Evolutionary conservation across 2,113 vertebrate species (phyloP).

Genomic region (Glaucomys volans): DNA sequence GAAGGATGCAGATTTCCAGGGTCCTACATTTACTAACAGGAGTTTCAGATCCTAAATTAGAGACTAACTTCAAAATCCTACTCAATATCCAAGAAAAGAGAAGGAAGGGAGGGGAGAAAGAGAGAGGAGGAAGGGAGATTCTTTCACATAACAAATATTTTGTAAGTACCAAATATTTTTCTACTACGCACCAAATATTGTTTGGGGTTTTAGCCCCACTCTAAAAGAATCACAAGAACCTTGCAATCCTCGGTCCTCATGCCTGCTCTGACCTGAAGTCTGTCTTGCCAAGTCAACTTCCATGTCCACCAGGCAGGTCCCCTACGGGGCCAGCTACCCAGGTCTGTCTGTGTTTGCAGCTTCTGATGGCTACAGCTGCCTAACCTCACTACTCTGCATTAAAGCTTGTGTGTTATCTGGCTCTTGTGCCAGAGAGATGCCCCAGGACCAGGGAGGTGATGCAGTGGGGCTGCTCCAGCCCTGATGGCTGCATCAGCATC

Average conservation of each 20-base stretch:
- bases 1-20: neutral
- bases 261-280: neutral
- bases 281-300: neutral
- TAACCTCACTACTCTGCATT: neutral
- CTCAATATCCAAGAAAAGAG: neutral
- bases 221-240: neutral
- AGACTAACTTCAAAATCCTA: neutral
- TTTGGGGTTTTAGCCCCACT: neutral
- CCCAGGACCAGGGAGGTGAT: too few relatives aligned
- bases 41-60: neutral
- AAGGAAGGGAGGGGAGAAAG: accelerated
- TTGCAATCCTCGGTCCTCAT: neutral
- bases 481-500: neutral
- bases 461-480: neutral
- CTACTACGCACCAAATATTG: neutral
- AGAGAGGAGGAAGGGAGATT: neutral
- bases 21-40: neutral
- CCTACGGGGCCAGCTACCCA: neutral
- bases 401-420: neutral
- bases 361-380: neutral
- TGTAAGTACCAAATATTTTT: neutral
- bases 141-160: neutral
- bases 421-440: neutral
- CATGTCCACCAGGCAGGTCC: neutral
- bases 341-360: neutral